A percentile compares a stretch with the other conserved stretches of the same genome.
Conservation (phyloP, 37 sponge, comb jelly and placozoan genomes). For the Agelas oroides region DNA sequence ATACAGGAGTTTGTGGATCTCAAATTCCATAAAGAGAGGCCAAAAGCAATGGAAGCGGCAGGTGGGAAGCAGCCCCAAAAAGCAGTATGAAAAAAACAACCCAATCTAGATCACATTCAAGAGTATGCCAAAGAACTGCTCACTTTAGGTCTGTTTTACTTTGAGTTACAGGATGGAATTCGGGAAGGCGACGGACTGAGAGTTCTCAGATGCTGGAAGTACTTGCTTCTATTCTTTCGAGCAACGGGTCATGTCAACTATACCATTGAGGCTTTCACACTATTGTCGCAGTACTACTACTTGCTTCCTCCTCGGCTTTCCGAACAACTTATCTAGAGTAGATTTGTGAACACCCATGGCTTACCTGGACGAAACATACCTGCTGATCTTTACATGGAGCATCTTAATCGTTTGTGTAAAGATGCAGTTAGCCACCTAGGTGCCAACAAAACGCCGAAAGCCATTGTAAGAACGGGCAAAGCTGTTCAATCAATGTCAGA, state of each 20-base stretch:
- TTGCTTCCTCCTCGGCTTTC: slow-evolving; percentile 25
- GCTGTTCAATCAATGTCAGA: too few species aligned
- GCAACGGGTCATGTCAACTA: slow-evolving; percentile 7
- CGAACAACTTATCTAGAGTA: slow-evolving; percentile 26
- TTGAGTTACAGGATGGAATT: slow-evolving; percentile 23
- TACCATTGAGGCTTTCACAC: slow-evolving; percentile 8
- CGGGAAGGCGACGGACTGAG: slow-evolving; percentile 37
- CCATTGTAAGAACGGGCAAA: too few species aligned
- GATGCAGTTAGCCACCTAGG: too few species aligned
- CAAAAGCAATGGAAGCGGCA: too few species aligned
- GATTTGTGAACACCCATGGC: slow-evolving; percentile 40
- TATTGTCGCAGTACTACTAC: slow-evolving; percentile 18
- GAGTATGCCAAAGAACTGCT: slow-evolving; percentile 17
- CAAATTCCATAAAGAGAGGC: too few species aligned
- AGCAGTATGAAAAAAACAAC: too few species aligned
- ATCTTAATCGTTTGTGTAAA: too few species aligned
- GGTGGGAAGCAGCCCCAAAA: too few species aligned
- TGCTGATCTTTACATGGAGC: too few species aligned
- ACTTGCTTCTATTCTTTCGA: slow-evolving; percentile 19
- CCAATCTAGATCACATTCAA: neutral
- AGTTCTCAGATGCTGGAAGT: slow-evolving; percentile 37
- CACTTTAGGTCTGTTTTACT: neutral
- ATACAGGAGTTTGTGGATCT: too few species aligned
- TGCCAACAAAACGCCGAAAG: too few species aligned
- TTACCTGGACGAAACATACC: slow-evolving; percentile 20